A percentile compares a stretch with the other conserved stretches of the same genome.
These are phyloP conservation scores for Hycleus cichorii DNA, from an alignment of 1,140 invertebrate genomes.

Conservation along the genomic window DNA sequence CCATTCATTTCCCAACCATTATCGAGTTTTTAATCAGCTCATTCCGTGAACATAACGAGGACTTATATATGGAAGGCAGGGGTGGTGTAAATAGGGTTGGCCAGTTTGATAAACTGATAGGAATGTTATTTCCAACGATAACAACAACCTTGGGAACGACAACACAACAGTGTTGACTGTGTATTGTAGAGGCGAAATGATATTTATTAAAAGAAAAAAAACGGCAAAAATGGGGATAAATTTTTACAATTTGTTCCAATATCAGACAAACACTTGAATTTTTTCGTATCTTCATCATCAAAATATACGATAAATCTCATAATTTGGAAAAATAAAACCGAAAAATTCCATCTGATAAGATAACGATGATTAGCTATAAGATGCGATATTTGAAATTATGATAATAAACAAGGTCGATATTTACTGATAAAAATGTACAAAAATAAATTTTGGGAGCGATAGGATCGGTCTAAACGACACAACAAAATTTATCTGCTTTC, in stretches of 20 bases:
- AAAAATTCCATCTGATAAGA: conserved; percentile 15
- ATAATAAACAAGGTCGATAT: not conserved
- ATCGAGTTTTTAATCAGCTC: conserved; percentile 14
- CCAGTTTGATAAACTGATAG: conserved; percentile 20
- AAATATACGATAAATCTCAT: not conserved
- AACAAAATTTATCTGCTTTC: no score
- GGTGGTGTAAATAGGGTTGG: conserved; percentile 21
- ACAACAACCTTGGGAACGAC: conserved; percentile 20
- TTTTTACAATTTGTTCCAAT: no score
- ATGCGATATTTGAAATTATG: not conserved
- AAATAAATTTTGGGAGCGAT: no score
- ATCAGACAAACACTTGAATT: not conserved
- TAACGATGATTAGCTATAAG: conserved; percentile 4
- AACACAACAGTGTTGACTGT: conserved; percentile 4
- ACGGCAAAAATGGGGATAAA: no score
- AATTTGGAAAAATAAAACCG: conserved; percentile 2
- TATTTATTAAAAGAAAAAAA: not conserved
- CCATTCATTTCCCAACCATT: not conserved
- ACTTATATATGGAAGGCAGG: conserved; percentile 11
- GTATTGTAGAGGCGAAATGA: not conserved
- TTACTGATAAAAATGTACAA: no score
- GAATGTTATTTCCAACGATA: conserved; percentile 22
- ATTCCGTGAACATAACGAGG: conserved; percentile 8
- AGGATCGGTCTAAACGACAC: no score
- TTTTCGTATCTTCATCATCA: not conserved